Evolutionary conservation across 2,797 vertebrate species (phyloP).

Genomic region (Eulemur mongoz): DNA sequence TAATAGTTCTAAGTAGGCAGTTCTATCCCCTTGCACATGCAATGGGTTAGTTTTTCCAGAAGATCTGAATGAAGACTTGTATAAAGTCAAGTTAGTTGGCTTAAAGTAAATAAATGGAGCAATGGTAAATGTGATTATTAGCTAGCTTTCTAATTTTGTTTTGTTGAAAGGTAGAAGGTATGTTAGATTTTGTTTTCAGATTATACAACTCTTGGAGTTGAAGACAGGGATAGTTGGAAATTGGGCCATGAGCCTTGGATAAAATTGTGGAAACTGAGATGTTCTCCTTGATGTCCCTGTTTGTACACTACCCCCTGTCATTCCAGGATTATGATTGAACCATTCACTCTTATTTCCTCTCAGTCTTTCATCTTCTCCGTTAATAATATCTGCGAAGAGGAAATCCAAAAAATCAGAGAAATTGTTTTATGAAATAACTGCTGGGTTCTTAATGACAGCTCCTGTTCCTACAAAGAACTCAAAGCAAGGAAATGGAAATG

Average conservation of each 20-base stretch:
- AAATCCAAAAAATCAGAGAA: not conserved
- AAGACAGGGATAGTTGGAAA: not conserved
- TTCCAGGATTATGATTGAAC: not conserved
- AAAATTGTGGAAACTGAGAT: not conserved
- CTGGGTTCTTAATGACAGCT: not conserved
- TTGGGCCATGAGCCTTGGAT: not conserved
- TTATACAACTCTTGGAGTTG: not conserved
- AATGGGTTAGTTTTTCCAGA: not conserved
- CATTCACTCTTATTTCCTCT: not conserved
- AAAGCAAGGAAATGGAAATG: not conserved
- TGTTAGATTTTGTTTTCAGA: not conserved
- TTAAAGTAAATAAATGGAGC: not conserved
- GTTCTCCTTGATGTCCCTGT: not conserved
- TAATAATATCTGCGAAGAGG: conserved; percentile 4
- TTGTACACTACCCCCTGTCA: accelerated
- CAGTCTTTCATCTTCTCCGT: not conserved
- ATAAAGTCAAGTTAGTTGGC: not conserved
- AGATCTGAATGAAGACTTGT: not conserved
- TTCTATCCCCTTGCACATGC: not conserved
- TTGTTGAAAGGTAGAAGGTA: not conserved
- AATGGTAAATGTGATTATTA: not conserved
- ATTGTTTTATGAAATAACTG: not conserved
- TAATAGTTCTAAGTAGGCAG: not conserved
- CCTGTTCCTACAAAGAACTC: not conserved
- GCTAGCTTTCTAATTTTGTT: conserved; percentile 12